A percentile compares a stretch with the other conserved stretches of the same genome.
Conservation (phyloP, 2,797 vertebrate species). For the Chloroceryle amazona region DNA sequence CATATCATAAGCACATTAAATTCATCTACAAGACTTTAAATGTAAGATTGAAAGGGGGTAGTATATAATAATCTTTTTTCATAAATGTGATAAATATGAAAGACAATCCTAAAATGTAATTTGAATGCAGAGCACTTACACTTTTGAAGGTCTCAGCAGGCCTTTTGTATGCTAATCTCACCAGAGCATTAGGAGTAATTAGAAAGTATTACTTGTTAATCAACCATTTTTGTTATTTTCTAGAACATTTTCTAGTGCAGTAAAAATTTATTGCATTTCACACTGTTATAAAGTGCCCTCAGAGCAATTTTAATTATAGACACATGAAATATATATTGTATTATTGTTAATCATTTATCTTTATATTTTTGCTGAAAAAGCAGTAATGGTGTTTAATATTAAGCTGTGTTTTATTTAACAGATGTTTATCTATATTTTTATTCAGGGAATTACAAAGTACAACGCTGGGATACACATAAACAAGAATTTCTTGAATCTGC, state of each 20-base stretch:
- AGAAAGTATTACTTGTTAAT: not conserved
- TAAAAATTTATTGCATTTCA: not conserved
- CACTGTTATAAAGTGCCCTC: not conserved
- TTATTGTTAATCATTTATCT: not conserved
- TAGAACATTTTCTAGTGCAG: not conserved
- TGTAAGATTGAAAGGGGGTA: not conserved
- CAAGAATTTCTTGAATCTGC: constrained; percentile 77
- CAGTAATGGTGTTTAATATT: not conserved
- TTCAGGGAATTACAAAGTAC: constrained; percentile 88
- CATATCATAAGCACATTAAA: not conserved
- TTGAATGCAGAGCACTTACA: not conserved
- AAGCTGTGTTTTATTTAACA: not conserved
- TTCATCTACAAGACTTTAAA: not conserved
- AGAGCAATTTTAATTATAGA: not conserved
- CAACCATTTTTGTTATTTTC: not conserved
- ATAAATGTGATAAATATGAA: not conserved
- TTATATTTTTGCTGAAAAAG: not conserved
- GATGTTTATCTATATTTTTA: not conserved
- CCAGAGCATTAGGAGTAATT: not conserved
- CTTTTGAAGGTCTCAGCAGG: not conserved
- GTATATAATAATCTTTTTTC: not conserved
- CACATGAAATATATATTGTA: not conserved
- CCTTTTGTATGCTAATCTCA: not conserved
- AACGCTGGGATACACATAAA: constrained; percentile 84
- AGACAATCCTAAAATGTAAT: not conserved